phyloP scores from a whole-genome alignment of 2,113 vertebrate species.

The Chlamydotis undulata region DNA sequence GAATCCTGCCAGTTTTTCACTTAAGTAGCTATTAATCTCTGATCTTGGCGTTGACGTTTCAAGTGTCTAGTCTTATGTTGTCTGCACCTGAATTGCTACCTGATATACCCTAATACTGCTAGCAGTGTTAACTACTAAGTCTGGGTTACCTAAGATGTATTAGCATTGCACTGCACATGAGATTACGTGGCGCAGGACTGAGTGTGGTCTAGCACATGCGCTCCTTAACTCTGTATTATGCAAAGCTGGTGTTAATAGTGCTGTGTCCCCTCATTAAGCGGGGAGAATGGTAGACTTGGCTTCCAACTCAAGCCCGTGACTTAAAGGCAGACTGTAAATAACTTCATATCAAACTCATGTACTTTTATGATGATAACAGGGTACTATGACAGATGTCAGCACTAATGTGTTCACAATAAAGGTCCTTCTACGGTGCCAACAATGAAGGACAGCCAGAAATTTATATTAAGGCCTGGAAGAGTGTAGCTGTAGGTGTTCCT shows the following conservation, averaged over 20 bases:
- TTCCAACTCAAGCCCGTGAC: conserved; percentile 7
- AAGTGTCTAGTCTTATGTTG: neutral
- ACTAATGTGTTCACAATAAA: neutral
- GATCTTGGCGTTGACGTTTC: neutral
- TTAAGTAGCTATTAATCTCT: neutral
- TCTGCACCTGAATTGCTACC: neutral
- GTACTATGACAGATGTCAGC: conserved; percentile 17
- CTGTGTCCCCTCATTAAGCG: neutral
- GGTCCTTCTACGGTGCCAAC: conserved; percentile 46
- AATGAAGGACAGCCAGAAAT: neutral
- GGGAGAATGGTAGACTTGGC: neutral
- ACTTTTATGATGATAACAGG: conserved; percentile 39
- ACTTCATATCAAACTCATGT: conserved; percentile 47
- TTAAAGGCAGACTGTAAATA: conserved; percentile 60
- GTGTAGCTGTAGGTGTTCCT: neutral
- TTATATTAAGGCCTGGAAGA: neutral
- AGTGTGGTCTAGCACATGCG: too few relatives aligned
- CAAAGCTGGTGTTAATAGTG: neutral
- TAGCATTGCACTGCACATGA: neutral
- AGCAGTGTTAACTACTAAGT: neutral
- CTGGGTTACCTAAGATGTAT: neutral
- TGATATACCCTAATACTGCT: fast-evolving
- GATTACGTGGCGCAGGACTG: neutral
- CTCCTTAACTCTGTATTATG: neutral
- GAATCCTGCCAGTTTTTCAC: neutral